Conservation (phyloP, 2,888 invertebrate species). For the Bombylius major region DNA sequence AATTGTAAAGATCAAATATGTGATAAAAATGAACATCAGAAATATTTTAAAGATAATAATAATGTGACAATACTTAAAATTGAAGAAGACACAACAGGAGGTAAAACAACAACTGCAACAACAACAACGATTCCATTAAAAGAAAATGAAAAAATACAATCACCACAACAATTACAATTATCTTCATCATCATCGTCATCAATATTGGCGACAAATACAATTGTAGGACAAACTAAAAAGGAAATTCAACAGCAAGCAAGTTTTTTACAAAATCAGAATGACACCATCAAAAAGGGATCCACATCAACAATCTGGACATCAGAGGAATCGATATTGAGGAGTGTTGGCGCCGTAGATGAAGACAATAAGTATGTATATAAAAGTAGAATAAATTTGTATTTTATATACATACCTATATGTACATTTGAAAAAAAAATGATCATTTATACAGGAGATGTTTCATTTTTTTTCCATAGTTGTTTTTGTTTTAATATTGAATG, state of each 20-base stretch:
- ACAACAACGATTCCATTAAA: too few species aligned
- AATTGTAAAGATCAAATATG: background rate
- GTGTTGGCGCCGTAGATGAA: constrained; percentile 37
- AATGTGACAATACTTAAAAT: constrained; percentile 14
- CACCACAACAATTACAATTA: too few species aligned
- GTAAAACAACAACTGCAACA: constrained; percentile 10
- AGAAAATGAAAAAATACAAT: too few species aligned
- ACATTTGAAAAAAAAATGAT: background rate
- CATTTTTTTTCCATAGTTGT: background rate
- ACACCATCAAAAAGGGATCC: constrained; percentile 36
- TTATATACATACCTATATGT: too few species aligned
- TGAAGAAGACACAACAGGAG: constrained; percentile 13
- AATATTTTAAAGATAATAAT: background rate
- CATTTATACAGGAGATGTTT: background rate
- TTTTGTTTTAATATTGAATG: background rate
- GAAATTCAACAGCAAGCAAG: constrained; percentile 14
- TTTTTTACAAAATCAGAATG: constrained; percentile 24
- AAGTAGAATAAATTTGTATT: too few species aligned
- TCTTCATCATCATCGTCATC: too few species aligned
- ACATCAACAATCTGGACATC: constrained; percentile 37
- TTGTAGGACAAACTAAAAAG: background rate
- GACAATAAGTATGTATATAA: constrained; percentile 34
- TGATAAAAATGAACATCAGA: background rate
- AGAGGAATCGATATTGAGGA: constrained; percentile 36
- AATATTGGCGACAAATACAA: too few species aligned